Evolutionary conservation across 2,113 vertebrate genomes (phyloP).

Genomic region (Pelecanus crispus): DNA sequence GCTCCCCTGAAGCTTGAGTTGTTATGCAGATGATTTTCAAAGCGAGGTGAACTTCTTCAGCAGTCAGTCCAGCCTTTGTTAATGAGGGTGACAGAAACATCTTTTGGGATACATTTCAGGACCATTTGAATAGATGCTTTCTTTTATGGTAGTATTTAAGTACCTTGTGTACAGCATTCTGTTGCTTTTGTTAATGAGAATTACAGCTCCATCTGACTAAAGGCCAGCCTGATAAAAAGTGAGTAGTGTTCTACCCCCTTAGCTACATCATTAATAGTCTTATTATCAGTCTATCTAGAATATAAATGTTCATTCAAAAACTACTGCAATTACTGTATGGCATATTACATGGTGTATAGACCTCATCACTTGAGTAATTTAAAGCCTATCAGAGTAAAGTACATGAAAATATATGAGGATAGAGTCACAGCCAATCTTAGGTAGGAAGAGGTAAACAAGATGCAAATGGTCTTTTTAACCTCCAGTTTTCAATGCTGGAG

Average conservation of each 20-base stretch:
- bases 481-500: neutral
- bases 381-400: neutral
- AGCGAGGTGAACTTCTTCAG: neutral
- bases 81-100: neutral
- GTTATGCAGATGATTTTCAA: neutral
- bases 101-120: neutral
- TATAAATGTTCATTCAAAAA: conserved; percentile 14
- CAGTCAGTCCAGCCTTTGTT: neutral
- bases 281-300: conserved; percentile 9
- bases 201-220: neutral
- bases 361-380: conserved; percentile 22
- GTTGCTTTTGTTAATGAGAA: neutral
- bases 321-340: neutral
- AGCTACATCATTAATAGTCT: neutral
- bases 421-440: neutral
- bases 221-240: conserved; percentile 1
- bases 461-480: neutral
- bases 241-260: neutral
- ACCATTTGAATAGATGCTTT: neutral
- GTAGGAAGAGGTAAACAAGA: neutral
- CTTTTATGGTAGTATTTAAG: neutral
- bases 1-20: neutral
- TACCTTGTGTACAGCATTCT: neutral
- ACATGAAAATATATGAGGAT: neutral
- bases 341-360: neutral